Base-by-base conservation (phyloP, 2,797 vertebrate genomes). In the Menidia menidia region DNA sequence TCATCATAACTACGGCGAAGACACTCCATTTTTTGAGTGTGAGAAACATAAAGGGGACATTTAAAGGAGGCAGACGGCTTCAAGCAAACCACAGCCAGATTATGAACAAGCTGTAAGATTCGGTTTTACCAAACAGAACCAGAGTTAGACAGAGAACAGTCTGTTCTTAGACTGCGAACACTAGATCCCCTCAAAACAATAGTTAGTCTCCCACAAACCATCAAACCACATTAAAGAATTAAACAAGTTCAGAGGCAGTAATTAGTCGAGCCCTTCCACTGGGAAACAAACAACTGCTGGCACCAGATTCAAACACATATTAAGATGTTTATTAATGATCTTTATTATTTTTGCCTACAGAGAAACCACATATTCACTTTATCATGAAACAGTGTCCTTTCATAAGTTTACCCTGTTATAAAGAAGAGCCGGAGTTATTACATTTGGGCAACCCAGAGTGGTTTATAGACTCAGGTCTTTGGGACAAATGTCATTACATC, bases 201-300 rank as follows among this genome's bases (percentile, higher is more conserved):
- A 51, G 47, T 58, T 33, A 55, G 55, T 14, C 53, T 62, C 53
- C 60, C 56, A 59, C 68, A 52, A 68, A 65, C 74, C 65, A 62
- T 30, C 4, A 59, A 64, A 55, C 56, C 69, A 68, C 76, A 76
- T 69, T 41, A 80, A 64, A 68, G 58, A 66, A 8, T 61, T 8
- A 52, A 67, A 25, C 25, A 50, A 52, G 52, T 42, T 58, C 8
- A 19, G 31, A 39, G 10, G 1, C 35, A 11, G 33, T 15, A 48
- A 66, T 32, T 10, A 19, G 25, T 42, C 61, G 15, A 44, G 18
- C 30, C 1, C 13, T 50, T 53, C 52, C 1, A 54, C 14, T 47
- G 56, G 66, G 55, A 60, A 41, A 74, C 51, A 16, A 63, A 0
- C 35, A 52, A 43, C 55, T 10, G 0, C 63, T 43, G 44, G 59